Percentiles rank a stretch among this genome's conserved stretches.
Conservation (phyloP, 1,140 invertebrate species). For the Sinella curviseta region DNA sequence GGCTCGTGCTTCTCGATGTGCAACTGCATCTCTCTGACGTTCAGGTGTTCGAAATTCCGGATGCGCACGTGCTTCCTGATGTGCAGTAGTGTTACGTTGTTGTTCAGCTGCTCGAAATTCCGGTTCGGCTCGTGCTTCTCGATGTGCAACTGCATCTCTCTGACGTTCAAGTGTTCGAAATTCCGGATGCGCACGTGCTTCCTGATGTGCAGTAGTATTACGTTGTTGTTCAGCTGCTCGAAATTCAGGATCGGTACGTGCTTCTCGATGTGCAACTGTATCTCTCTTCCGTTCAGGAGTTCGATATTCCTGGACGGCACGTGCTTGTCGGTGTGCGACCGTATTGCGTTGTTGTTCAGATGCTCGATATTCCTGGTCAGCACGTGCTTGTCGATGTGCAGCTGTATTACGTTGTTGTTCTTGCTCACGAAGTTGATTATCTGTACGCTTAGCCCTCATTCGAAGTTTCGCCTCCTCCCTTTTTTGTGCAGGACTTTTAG, state of each 20-base stretch:
- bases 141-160: neutral
- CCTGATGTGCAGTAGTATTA: neutral
- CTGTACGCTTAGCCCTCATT: too few relatives aligned
- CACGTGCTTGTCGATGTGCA: neutral
- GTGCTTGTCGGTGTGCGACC: too few relatives aligned
- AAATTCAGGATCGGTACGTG: neutral
- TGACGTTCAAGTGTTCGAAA: neutral
- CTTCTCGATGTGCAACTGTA: neutral
- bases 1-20: too few relatives aligned
- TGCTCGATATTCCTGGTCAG: neutral
- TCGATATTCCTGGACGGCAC: too few relatives aligned
- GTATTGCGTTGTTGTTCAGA: neutral
- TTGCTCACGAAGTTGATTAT: too few relatives aligned
- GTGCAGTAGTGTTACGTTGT: neutral
- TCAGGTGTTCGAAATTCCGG: too few relatives aligned
- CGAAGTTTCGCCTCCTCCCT: too few relatives aligned
- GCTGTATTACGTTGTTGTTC: neutral
- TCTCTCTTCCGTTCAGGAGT: neutral
- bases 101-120: neutral
- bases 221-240: neutral
- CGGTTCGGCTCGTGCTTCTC: neutral
- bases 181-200: neutral
- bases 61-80: neutral
- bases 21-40: too few relatives aligned
- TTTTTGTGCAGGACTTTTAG: too few relatives aligned